These are phyloP conservation scores for Lepas anatifera DNA, from an alignment of 2,888 invertebrate genomes.

Conservation along the genomic window DNA sequence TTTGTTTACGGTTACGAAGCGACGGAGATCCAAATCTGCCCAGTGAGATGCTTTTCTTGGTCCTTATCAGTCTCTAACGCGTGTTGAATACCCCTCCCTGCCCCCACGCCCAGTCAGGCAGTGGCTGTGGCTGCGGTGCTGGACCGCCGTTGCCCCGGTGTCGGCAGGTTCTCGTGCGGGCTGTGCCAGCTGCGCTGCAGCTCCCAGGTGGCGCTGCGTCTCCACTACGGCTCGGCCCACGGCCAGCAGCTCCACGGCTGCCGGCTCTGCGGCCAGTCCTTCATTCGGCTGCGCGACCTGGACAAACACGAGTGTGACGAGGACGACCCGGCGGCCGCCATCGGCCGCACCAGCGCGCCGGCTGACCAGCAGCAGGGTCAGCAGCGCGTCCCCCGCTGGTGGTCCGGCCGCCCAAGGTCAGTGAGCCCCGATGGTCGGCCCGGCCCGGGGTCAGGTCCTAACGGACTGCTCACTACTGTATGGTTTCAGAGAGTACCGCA, in stretches of 20 bases:
- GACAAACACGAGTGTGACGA: constrained; percentile 7
- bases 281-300: constrained; percentile 2
- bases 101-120: no score
- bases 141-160: background rate
- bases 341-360: background rate
- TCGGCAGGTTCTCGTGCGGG: background rate
- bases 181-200: background rate
- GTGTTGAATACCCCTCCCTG: no score
- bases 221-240: background rate
- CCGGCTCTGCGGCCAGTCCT: background rate
- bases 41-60: no score
- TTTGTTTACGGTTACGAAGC: no score
- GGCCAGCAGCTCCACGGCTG: constrained; percentile 3
- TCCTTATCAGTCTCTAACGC: no score
- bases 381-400: background rate
- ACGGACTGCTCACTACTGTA: no score
- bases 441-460: no score
- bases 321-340: background rate
- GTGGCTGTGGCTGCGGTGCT: no score
- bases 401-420: background rate
- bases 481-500: no score
- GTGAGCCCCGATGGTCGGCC: background rate
- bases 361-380: background rate
- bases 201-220: background rate
- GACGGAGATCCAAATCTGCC: no score